phyloP scores from a whole-genome alignment of 2,113 vertebrate genomes.

The Monarcha castaneiventris region DNA sequence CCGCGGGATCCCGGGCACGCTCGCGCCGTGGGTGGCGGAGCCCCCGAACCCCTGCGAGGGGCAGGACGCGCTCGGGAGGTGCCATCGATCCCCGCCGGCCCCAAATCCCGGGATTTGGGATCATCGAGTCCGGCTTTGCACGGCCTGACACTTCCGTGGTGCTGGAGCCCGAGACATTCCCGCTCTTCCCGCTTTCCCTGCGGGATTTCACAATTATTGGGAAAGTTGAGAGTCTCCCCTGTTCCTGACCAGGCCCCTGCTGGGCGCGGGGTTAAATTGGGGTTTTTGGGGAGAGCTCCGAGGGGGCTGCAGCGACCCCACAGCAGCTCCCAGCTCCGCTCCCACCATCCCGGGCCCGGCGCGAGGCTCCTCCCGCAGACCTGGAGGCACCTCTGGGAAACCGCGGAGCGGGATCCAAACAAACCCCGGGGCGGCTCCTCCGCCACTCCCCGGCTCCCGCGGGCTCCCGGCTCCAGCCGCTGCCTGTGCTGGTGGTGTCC shows the following conservation, averaged over 20 bases:
- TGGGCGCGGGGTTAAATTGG: rapidly evolving
- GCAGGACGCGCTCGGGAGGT: neutral
- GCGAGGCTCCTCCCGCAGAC: conserved; percentile 50
- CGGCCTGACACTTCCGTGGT: rapidly evolving
- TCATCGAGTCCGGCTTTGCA: rapidly evolving
- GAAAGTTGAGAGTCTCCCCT: neutral
- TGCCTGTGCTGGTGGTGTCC: neutral
- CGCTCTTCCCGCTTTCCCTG: rapidly evolving
- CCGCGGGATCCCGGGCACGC: conserved; percentile 19
- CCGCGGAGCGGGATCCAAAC: conserved; percentile 47
- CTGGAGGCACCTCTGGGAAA: conserved; percentile 60
- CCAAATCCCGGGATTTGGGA: neutral
- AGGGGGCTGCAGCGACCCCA: neutral
- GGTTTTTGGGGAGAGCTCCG: neutral
- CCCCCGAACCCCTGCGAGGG: conserved; percentile 24
- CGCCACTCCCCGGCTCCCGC: neutral
- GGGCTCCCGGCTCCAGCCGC: neutral
- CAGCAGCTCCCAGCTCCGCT: neutral
- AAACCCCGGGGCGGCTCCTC: conserved; percentile 40
- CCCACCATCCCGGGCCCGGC: neutral
- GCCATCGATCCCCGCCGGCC: neutral
- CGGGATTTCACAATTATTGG: neutral
- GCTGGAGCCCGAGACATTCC: neutral
- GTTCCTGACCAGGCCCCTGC: rapidly evolving
- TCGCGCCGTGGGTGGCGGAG: conserved; percentile 47